Base-by-base conservation (phyloP, 2,113 vertebrate species). In the Bos indicus region DNA sequence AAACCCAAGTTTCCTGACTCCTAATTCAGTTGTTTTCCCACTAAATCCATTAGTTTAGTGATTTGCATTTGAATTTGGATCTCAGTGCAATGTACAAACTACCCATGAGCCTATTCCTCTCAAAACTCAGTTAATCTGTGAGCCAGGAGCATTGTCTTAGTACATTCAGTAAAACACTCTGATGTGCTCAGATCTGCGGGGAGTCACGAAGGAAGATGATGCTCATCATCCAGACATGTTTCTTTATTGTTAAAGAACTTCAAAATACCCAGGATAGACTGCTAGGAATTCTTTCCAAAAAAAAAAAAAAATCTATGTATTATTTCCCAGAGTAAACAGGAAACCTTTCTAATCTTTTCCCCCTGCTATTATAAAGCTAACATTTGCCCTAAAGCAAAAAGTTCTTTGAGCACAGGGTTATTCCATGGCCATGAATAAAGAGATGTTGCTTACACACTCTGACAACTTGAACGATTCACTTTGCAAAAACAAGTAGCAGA, bases 361-460 rank as follows among this genome's bases (percentile, higher is more conserved):
- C 36, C 48, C 83, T 89, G 28, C 25, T 96, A 78, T 88, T 95
- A 71, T 62, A 26, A 88, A 96, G 54, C 51, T 51, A 86, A 83
- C 64, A 91, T 97, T 97, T 96, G 15, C 92, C 94, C 60, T 96
- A 82, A 95, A 96, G 90, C 82, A 81, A 95, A 91, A 95, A 80
- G 5, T 77, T 88, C 33, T 83, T 92, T 92, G 56, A 95, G 40
- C 36, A 30, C 5, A 28, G 71, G 16, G 52, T 48, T 60, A 88
- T 77, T 88, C n/a, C 9, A 36, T 71, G 54, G 56, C 54, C 21
- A 25, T 5, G 16, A 94, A 95, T 86, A 91, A 85, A 86, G 74
- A 97, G 43, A 71, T 57, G 43, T 94, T 83, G 57, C 46, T 93
- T 96, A 96, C 88, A 83, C 8, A 48, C 5, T 83, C 67, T 97